Evolutionary conservation across 1,140 invertebrate species (phyloP).

Genomic region (Carposina sasakii): DNA sequence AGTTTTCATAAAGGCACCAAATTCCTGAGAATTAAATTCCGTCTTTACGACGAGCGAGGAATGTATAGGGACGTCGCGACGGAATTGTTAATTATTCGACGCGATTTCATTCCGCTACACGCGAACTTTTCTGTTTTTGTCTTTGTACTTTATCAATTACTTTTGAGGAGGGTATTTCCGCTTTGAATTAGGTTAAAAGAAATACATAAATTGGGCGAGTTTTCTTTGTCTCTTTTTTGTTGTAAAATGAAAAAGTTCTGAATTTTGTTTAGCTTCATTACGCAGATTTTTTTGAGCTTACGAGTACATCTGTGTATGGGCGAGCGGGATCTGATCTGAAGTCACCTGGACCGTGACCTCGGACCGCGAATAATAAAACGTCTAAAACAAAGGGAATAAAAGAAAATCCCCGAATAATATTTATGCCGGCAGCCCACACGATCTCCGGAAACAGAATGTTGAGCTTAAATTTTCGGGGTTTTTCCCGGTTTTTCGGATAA

Average conservation of each 20-base stretch:
- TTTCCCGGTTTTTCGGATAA: constrained; percentile 54
- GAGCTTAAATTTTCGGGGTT: constrained; percentile 50
- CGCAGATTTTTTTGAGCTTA: constrained; percentile 25
- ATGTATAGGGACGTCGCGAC: constrained; percentile 26
- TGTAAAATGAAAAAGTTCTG: constrained; percentile 40
- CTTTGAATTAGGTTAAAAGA: constrained; percentile 36
- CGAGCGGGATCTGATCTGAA: not conserved
- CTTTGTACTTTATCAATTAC: constrained; percentile 58
- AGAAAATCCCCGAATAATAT: constrained; percentile 58
- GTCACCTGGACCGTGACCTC: constrained; percentile 15
- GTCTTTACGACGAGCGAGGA: constrained; percentile 39
- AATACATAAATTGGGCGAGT: constrained; percentile 45
- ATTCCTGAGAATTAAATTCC: constrained; percentile 49
- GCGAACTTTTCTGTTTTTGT: constrained; percentile 41
- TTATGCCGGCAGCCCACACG: constrained; percentile 41
- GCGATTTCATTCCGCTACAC: constrained; percentile 28
- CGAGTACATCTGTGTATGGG: constrained; percentile 1
- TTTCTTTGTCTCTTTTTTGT: constrained; percentile 45
- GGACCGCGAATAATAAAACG: constrained; percentile 48
- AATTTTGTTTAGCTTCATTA: constrained; percentile 46
- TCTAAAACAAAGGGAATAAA: constrained; percentile 59
- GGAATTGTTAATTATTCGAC: constrained; percentile 47
- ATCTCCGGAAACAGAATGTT: constrained; percentile 48
- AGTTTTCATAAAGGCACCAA: constrained; percentile 49
- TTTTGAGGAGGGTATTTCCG: constrained; percentile 34